Percentiles rank a stretch among this genome's conserved stretches.
These are phyloP conservation scores for Drosophila pseudotalamancana DNA, from an alignment of 2,888 invertebrate genomes.

Conservation along the genomic window DNA sequence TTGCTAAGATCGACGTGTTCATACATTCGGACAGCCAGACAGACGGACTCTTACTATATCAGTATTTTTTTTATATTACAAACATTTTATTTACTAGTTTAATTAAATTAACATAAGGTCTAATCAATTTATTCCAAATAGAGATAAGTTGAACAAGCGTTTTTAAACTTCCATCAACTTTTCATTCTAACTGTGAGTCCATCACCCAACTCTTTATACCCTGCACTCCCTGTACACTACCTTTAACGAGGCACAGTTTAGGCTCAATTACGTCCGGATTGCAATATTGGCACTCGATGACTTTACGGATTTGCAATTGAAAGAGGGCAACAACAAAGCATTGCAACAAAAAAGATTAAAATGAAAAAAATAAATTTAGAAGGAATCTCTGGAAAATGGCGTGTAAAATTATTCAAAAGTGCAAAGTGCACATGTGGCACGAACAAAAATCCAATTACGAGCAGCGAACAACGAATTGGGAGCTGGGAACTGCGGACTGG, in stretches of 20 bases:
- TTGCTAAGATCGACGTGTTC: no score
- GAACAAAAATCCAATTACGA: constrained; percentile 71
- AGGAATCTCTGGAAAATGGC: constrained; percentile 17
- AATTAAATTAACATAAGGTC: no score
- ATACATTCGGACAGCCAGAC: no score
- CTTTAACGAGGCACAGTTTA: background rate
- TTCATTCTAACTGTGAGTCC: no score
- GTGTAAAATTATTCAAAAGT: constrained; percentile 64
- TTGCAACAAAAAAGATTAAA: background rate
- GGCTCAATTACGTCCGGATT: constrained; percentile 12
- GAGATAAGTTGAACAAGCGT: no score
- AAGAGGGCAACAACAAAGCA: background rate
- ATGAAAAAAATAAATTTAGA: background rate
- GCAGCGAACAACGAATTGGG: constrained; percentile 26
- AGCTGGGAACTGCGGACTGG: constrained; percentile 19
- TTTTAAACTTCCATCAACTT: no score
- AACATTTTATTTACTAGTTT: no score
- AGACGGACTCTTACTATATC: no score
- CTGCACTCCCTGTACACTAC: no score
- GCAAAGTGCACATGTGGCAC: constrained; percentile 71
- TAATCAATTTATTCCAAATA: no score
- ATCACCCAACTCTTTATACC: background rate
- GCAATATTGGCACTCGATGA: constrained; percentile 22
- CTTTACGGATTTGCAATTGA: constrained; percentile 19
- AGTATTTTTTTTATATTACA: no score